Evolutionary conservation across 2,113 vertebrate species (phyloP).

Genomic region (Etheostoma cragini): DNA sequence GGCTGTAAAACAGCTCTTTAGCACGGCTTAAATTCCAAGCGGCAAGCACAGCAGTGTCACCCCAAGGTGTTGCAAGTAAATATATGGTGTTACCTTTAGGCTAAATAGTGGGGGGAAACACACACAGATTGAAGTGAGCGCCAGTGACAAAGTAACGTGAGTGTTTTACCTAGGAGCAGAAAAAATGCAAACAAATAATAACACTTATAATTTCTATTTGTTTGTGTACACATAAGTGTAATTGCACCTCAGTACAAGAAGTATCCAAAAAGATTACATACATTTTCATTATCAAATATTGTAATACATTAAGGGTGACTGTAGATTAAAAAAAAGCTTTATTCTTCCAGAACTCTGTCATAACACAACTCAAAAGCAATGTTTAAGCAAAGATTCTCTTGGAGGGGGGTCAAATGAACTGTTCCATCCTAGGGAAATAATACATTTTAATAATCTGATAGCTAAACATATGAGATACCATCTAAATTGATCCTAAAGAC

Average conservation of each 20-base stretch:
- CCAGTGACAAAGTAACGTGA: conserved; percentile 37
- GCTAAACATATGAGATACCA: background rate
- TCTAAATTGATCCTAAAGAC: background rate
- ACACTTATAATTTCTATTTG: conserved; percentile 8
- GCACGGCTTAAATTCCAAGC: conserved; percentile 68
- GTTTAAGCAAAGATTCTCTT: background rate
- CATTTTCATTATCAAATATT: background rate
- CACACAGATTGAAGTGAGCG: conserved; percentile 54
- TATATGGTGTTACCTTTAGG: conserved; percentile 68
- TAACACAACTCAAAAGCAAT: background rate
- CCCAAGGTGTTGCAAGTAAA: conserved; percentile 77
- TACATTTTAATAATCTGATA: background rate
- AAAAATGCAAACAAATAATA: conserved; percentile 39
- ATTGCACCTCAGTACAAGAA: background rate
- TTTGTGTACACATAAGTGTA: background rate
- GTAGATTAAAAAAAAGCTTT: background rate
- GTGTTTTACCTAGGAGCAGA: conserved; percentile 34
- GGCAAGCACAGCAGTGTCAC: conserved; percentile 63
- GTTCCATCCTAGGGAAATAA: background rate
- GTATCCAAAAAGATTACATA: background rate
- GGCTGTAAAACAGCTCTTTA: conserved; percentile 71
- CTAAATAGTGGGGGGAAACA: conserved; percentile 58
- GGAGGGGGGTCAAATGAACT: background rate
- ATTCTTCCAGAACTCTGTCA: background rate
- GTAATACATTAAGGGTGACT: background rate